These are phyloP conservation scores for Empidonax traillii DNA, from an alignment of 2,113 vertebrate genomes.

Conservation along the genomic window DNA sequence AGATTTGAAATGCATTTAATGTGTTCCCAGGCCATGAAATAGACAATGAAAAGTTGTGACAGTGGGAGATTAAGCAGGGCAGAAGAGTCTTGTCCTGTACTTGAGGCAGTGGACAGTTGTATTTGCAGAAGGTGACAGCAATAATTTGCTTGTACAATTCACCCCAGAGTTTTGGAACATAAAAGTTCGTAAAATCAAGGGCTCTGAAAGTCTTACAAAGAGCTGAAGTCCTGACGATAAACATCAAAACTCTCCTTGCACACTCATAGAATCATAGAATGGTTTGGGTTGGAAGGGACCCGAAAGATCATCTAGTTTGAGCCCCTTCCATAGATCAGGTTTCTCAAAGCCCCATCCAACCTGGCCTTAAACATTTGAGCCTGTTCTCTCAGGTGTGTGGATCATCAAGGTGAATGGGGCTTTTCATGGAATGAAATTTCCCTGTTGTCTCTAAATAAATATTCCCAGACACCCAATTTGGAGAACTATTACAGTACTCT, in stretches of 20 bases:
- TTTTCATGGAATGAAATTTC: neutral
- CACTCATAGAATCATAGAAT: neutral
- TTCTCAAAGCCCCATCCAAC: neutral
- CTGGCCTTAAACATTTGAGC: neutral
- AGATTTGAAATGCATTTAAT: neutral
- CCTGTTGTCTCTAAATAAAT: neutral
- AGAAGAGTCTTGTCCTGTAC: neutral
- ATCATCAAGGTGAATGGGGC: neutral
- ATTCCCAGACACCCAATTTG: neutral
- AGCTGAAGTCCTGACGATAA: neutral
- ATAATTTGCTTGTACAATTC: neutral
- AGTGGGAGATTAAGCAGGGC: neutral
- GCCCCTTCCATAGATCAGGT: too few relatives aligned
- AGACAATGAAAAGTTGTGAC: neutral
- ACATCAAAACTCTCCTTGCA: neutral
- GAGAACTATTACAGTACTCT: neutral
- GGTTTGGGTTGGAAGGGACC: accelerated
- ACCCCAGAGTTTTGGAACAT: neutral
- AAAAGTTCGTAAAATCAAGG: neutral
- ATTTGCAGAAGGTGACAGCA: neutral
- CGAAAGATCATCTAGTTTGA: neutral
- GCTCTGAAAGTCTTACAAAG: neutral
- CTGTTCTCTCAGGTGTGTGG: neutral
- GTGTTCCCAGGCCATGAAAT: neutral
- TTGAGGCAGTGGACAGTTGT: neutral